phyloP scores from a whole-genome alignment of 2,113 vertebrate genomes.

The Gambusia affinis region DNA sequence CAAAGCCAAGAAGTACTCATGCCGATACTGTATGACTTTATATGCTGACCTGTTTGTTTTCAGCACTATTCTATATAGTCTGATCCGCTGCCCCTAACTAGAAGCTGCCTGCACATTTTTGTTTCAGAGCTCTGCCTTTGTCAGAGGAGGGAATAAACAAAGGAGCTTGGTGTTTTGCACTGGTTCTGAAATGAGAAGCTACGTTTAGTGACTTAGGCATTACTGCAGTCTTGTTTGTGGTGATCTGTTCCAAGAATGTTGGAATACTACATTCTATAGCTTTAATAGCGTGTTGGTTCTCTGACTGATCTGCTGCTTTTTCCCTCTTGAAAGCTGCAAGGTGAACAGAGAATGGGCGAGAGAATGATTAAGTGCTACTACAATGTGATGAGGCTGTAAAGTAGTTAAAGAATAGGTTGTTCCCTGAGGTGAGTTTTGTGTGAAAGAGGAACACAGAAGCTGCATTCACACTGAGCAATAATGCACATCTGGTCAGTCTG shows the following conservation, averaged over 20 bases:
- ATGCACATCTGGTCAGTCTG: slow-evolving; percentile 17
- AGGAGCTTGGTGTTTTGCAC: neutral
- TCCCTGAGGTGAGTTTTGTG: neutral
- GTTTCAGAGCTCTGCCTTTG: neutral
- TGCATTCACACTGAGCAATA: neutral
- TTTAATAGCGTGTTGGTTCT: neutral
- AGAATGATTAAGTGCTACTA: slow-evolving; percentile 2
- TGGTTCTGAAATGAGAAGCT: neutral
- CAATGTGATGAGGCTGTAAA: neutral
- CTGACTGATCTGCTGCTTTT: neutral
- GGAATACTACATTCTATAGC: neutral
- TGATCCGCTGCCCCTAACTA: slow-evolving; percentile 1
- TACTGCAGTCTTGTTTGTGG: neutral
- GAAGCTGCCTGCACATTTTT: neutral
- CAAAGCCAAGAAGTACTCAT: neutral
- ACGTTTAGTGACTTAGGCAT: neutral
- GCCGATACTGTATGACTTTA: slow-evolving; percentile 9
- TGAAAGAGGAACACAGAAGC: neutral
- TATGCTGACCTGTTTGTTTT: neutral
- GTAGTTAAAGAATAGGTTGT: slow-evolving; percentile 1
- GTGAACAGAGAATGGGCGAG: neutral
- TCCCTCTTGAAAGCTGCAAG: neutral
- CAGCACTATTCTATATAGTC: neutral
- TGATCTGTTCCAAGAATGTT: neutral
- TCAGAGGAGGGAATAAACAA: neutral